phyloP scores from a whole-genome alignment of 1,140 invertebrate species.

The Neomicropteryx cornuta region DNA sequence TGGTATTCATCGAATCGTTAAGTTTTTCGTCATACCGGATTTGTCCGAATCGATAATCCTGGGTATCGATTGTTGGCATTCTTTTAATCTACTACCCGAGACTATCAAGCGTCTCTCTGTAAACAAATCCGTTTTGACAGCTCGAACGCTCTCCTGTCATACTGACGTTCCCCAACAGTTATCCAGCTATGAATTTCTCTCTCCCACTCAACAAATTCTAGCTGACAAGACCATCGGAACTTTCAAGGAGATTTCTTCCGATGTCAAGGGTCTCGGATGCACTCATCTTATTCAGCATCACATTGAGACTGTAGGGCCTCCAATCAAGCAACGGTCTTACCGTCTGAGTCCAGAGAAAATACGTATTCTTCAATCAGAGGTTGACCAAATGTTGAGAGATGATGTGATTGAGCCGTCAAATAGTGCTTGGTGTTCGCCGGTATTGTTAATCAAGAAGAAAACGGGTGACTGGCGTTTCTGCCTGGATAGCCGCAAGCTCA shows the following conservation, averaged over 20 bases:
- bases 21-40: too few relatives aligned
- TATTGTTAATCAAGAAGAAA: slow-evolving; percentile 17
- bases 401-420: slow-evolving; percentile 13
- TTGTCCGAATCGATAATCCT: too few relatives aligned
- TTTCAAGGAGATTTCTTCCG: slow-evolving; percentile 13
- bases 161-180: too few relatives aligned
- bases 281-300: slow-evolving; percentile 13
- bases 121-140: too few relatives aligned
- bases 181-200: too few relatives aligned
- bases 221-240: slow-evolving; percentile 10
- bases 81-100: too few relatives aligned
- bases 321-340: slow-evolving; percentile 14
- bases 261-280: slow-evolving; percentile 11
- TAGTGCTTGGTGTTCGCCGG: slow-evolving; percentile 19
- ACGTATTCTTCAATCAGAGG: slow-evolving; percentile 8
- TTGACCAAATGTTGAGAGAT: slow-evolving; percentile 12
- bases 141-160: too few relatives aligned
- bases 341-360: slow-evolving; percentile 14
- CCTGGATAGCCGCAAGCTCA: slow-evolving; percentile 24
- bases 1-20: too few relatives aligned
- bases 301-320: slow-evolving; percentile 14
- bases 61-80: too few relatives aligned
- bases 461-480: slow-evolving; percentile 18
- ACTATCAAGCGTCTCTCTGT: too few relatives aligned
- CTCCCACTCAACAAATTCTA: slow-evolving; percentile 8